Conservation (phyloP, 2,888 invertebrate genomes). For the Epsilonema sp. region DNA sequence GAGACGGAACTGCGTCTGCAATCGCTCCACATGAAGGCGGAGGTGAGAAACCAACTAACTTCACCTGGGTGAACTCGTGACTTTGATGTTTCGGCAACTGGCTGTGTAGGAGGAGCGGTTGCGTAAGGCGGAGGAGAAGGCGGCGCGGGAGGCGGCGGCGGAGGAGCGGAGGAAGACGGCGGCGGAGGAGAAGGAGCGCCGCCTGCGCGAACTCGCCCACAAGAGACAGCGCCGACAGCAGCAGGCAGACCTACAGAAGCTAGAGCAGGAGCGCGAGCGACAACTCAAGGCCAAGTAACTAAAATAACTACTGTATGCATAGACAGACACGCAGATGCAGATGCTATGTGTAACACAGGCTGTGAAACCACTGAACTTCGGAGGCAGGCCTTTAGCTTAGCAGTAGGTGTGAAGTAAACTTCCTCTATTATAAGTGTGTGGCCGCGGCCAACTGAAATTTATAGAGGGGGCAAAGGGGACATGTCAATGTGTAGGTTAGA, state of each 20-base stretch:
- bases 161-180: constrained; percentile 64
- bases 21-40: not conserved
- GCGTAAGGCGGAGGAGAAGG: constrained; percentile 63
- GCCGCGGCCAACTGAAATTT: no score
- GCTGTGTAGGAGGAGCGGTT: constrained; percentile 57
- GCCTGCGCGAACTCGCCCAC: constrained; percentile 15
- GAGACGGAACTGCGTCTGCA: constrained; percentile 35
- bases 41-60: not conserved
- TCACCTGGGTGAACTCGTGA: not conserved
- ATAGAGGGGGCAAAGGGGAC: no score
- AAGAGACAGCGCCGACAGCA: constrained; percentile 54
- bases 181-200: constrained; percentile 53
- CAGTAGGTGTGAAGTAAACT: no score
- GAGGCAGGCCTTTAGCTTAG: no score
- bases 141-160: constrained; percentile 81
- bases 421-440: no score
- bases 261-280: constrained; percentile 45
- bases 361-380: no score
- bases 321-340: no score
- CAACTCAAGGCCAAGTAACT: constrained; percentile 57
- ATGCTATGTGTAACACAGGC: no score
- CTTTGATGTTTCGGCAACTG: no score
- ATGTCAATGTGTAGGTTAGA: no score
- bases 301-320: no score
- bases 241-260: not conserved